Percentiles rank a stretch among this genome's conserved stretches.
These are phyloP conservation scores for Gasterosteus aculeatus DNA, from an alignment of 2,113 vertebrate genomes.

Conservation along the genomic window DNA sequence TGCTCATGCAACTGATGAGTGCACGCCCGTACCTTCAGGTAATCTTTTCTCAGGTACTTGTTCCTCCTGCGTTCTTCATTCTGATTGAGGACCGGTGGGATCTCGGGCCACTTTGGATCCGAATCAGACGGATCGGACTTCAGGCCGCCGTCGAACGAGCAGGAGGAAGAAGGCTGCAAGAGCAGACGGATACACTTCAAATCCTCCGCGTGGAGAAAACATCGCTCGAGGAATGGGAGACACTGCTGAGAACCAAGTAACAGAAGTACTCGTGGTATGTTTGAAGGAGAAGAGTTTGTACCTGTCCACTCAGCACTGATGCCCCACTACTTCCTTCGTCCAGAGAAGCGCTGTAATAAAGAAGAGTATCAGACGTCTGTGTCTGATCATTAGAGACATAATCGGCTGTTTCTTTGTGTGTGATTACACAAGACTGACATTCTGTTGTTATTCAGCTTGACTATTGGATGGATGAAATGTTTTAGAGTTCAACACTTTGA, in stretches of 20 bases:
- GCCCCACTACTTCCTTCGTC: constrained; percentile 89
- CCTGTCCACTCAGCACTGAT: constrained; percentile 87
- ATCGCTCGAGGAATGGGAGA: background rate
- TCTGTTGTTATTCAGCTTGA: background rate
- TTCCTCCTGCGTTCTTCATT: constrained; percentile 92
- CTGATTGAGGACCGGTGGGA: constrained; percentile 91
- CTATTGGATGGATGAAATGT: background rate
- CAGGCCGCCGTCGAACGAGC: constrained; percentile 83
- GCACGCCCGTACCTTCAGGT: constrained; percentile 87
- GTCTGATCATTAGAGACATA: background rate
- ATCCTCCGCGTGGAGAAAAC: background rate
- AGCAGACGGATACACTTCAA: background rate
- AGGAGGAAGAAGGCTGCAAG: constrained; percentile 77
- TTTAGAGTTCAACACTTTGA: background rate
- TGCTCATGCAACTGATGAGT: no score
- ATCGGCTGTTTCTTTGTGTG: background rate
- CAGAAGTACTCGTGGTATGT: background rate
- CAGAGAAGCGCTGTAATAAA: constrained; percentile 83
- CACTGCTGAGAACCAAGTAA: background rate
- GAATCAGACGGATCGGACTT: constrained; percentile 82
- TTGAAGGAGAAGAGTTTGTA: constrained; percentile 59
- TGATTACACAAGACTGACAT: background rate
- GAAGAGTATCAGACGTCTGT: background rate
- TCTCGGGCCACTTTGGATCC: constrained; percentile 90
- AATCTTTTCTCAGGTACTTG: constrained; percentile 96